Evolutionary conservation across 37 sponge, comb jelly and placozoan species (phyloP).

Genomic region (Eunapius fragilis): DNA sequence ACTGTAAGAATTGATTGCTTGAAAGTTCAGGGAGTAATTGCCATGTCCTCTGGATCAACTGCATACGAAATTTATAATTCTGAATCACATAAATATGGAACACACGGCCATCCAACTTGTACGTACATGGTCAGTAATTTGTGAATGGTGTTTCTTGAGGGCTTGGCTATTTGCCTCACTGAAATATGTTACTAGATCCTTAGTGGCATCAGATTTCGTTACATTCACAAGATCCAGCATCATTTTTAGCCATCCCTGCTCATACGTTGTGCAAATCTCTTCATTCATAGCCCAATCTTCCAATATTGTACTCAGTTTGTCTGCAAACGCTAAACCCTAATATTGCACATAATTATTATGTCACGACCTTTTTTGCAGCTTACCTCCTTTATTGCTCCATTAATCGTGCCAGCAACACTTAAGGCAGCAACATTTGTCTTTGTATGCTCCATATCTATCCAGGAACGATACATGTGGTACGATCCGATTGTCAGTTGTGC

Average conservation of each 20-base stretch:
- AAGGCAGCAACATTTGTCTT: too few relatives aligned
- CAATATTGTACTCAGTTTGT: background rate
- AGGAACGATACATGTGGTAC: too few relatives aligned
- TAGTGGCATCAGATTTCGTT: constrained; percentile 1
- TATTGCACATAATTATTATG: too few relatives aligned
- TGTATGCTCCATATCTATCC: too few relatives aligned
- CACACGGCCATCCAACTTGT: too few relatives aligned
- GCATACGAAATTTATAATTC: too few relatives aligned
- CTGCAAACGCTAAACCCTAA: constrained; percentile 14
- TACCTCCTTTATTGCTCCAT: too few relatives aligned
- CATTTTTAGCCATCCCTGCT: constrained; percentile 24
- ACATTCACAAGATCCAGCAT: constrained; percentile 44
- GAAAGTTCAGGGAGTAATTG: background rate
- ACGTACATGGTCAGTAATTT: constrained; percentile 7
- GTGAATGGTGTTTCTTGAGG: constrained; percentile 14
- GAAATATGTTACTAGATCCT: constrained; percentile 1
- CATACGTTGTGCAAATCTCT: background rate
- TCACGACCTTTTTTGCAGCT: too few relatives aligned
- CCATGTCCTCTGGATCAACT: background rate
- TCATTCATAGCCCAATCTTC: background rate
- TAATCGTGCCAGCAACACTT: too few relatives aligned
- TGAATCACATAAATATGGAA: too few relatives aligned
- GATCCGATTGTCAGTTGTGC: too few relatives aligned
- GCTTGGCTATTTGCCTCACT: background rate
- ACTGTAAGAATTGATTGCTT: background rate